Conservation (phyloP, 2,797 vertebrate species). For the Muscicapa comitata region DNA sequence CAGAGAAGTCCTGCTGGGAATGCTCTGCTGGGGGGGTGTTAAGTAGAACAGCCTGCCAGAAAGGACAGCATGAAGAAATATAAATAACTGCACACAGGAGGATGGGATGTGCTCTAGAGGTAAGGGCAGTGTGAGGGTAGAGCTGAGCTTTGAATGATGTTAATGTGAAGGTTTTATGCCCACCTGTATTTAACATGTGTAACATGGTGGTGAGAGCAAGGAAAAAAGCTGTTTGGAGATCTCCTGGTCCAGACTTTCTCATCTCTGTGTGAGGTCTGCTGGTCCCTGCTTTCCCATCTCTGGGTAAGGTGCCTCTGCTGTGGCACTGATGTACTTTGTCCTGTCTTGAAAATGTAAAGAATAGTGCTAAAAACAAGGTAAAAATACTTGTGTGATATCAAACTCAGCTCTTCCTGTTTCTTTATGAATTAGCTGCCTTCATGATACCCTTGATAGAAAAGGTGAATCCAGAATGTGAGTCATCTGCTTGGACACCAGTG, state of each 20-base stretch:
- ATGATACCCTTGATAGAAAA: not conserved
- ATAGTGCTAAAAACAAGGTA: not conserved
- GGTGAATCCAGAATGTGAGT: not conserved
- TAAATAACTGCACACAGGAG: constrained; percentile 21
- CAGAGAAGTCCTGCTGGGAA: constrained; percentile 23
- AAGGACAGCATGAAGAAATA: constrained; percentile 7
- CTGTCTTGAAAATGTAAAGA: not conserved
- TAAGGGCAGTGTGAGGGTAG: not conserved
- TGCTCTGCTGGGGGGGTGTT: not conserved
- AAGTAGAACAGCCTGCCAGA: not conserved
- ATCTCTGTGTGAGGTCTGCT: not conserved
- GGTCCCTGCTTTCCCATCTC: not conserved
- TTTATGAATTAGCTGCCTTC: not conserved
- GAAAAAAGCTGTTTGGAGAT: not conserved
- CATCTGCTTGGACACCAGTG: not conserved
- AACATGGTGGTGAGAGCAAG: not conserved
- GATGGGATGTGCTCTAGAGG: not conserved
- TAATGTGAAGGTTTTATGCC: not conserved
- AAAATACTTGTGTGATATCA: not conserved
- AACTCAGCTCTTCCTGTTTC: not conserved
- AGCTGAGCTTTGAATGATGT: not conserved
- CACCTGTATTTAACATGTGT: not conserved
- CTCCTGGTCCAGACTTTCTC: not conserved
- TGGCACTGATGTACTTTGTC: not conserved
- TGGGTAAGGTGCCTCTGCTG: not conserved